phyloP scores from a whole-genome alignment of 2,797 vertebrate species.

The Bradypus variegatus region DNA sequence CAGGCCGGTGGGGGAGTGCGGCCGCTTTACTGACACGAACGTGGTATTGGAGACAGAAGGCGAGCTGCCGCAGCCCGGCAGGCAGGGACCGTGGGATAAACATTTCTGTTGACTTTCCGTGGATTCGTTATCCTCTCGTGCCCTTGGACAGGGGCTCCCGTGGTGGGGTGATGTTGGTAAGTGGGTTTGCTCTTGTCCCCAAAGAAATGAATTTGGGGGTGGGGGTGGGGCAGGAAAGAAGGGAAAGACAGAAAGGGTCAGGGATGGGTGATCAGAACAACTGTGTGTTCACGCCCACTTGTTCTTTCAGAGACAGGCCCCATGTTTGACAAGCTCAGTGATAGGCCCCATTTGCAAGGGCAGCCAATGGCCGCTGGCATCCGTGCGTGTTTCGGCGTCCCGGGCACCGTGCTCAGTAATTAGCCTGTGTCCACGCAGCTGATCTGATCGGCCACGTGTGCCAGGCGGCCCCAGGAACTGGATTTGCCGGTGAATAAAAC shows the following conservation, averaged over 20 bases:
- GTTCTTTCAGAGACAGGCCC: not conserved
- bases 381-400: not conserved
- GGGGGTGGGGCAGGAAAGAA: not conserved
- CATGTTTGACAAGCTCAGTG: not conserved
- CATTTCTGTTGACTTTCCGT: conserved; percentile 58
- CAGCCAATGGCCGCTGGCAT: not conserved
- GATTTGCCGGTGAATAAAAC: not conserved
- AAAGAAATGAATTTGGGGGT: not conserved
- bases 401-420: not conserved
- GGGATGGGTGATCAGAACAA: not conserved
- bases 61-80: conserved; percentile 65
- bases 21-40: conserved; percentile 74
- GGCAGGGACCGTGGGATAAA: conserved; percentile 60
- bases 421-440: not conserved
- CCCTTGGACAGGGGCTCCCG: not conserved
- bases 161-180: not conserved
- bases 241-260: not conserved
- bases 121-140: conserved; percentile 41
- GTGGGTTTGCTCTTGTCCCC: not conserved
- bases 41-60: conserved; percentile 72
- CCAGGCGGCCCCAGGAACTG: not conserved
- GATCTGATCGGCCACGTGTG: not conserved
- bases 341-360: not conserved
- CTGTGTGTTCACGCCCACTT: not conserved
- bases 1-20: conserved; percentile 67